Percentiles rank a stretch among this genome's conserved stretches.
Evolutionary conservation across 2,888 invertebrate genomes (phyloP).

Genomic region (Papilio protenor): DNA sequence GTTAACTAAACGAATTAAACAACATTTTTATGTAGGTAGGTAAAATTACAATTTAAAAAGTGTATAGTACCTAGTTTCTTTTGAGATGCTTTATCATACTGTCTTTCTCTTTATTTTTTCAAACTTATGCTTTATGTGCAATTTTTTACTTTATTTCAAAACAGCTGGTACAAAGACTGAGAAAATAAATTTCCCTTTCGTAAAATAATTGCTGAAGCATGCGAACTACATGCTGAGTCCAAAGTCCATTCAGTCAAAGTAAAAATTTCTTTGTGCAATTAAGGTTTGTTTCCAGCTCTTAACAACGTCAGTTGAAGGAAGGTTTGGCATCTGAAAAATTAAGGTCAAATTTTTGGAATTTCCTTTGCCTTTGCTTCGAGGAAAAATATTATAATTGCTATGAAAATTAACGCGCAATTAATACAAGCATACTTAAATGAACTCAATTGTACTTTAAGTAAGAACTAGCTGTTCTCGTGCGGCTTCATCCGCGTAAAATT

Average conservation of each 20-base stretch:
- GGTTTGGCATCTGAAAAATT: slow-evolving; percentile 25
- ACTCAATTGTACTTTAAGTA: neutral
- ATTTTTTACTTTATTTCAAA: neutral
- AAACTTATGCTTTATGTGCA: neutral
- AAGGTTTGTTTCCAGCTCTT: slow-evolving; percentile 34
- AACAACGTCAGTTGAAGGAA: slow-evolving; percentile 28
- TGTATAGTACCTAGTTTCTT: neutral
- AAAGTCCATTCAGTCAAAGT: slow-evolving; percentile 33
- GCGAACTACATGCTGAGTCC: slow-evolving; percentile 25
- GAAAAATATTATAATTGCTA: neutral
- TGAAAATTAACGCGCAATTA: slow-evolving; percentile 12
- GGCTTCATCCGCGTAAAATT: too few relatives aligned
- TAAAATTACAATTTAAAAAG: too few relatives aligned
- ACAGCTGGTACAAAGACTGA: neutral
- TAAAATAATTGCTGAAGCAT: slow-evolving; percentile 28
- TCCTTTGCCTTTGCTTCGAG: slow-evolving; percentile 8
- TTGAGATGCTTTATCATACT: neutral
- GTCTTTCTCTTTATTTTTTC: neutral
- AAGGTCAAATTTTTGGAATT: slow-evolving; percentile 24
- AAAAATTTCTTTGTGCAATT: slow-evolving; percentile 37
- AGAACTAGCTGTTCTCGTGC: too few relatives aligned
- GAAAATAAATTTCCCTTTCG: slow-evolving; percentile 7
- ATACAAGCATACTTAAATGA: neutral
- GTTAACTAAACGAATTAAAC: neutral
- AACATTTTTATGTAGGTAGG: neutral